Conservation (phyloP, 2,888 invertebrate species). For the Aporophyla lueneburgensis region DNA sequence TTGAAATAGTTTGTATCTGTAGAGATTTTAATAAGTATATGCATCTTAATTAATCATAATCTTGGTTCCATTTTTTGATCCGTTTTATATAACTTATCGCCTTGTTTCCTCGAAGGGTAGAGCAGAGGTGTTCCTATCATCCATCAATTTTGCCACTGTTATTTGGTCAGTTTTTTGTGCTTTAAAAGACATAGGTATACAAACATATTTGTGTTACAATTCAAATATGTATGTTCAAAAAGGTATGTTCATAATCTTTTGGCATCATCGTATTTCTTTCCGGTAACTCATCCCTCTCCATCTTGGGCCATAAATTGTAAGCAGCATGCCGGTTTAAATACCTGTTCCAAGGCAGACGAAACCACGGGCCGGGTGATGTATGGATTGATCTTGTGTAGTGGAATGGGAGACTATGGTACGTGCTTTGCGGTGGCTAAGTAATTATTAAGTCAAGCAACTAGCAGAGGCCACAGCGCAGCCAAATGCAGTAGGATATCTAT, state of each 20-base stretch:
- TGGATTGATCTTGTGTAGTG: constrained; percentile 51
- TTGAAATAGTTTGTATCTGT: constrained; percentile 5
- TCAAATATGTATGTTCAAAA: background rate
- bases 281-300: constrained; percentile 3
- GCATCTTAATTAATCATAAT: background rate
- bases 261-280: background rate
- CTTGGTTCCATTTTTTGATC: no score
- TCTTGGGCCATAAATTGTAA: constrained; percentile 29
- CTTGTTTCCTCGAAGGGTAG: no score
- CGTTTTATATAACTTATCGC: no score
- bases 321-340: constrained; percentile 22
- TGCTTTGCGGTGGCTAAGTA: constrained; percentile 69
- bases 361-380: constrained; percentile 51
- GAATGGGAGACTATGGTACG: constrained; percentile 61
- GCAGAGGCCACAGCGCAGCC: constrained; percentile 50
- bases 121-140: no score
- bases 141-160: no score
- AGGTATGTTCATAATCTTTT: background rate
- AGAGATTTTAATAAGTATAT: background rate
- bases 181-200: no score
- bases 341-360: constrained; percentile 25
- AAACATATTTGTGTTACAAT: no score
- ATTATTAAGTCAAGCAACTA: constrained; percentile 72
- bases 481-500: constrained; percentile 10
- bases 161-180: no score